These are phyloP conservation scores for Ischnura elegans DNA, from an alignment of 2,888 invertebrate species.

Conservation along the genomic window DNA sequence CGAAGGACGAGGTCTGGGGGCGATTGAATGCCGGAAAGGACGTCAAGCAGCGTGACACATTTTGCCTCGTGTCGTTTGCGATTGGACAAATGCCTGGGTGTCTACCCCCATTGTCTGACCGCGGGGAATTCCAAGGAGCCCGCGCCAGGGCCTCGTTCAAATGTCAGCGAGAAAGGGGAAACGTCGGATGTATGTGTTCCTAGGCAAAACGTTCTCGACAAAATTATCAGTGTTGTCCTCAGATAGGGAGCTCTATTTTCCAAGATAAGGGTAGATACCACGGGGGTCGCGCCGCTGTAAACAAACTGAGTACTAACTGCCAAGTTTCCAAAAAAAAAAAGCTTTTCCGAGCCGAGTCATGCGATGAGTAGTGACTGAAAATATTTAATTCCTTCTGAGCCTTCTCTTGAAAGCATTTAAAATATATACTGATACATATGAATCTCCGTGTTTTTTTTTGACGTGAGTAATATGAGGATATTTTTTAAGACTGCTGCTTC, in stretches of 20 bases:
- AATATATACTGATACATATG: too few relatives aligned
- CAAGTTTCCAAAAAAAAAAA: too few relatives aligned
- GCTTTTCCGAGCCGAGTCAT: too few relatives aligned
- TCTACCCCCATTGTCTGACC: neutral
- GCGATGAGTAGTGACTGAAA: too few relatives aligned
- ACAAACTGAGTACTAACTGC: too few relatives aligned
- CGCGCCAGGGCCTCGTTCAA: neutral
- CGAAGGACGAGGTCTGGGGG: neutral
- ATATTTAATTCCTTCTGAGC: too few relatives aligned
- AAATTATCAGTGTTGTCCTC: neutral
- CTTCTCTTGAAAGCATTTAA: too few relatives aligned
- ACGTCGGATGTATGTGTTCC: neutral
- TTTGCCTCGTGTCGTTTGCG: slow-evolving; percentile 24
- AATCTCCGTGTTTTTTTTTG: too few relatives aligned
- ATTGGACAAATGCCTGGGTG: slow-evolving; percentile 8
- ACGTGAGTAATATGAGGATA: too few relatives aligned
- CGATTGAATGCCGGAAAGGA: neutral
- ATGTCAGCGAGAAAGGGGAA: neutral
- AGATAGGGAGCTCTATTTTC: neutral
- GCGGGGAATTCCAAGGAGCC: neutral
- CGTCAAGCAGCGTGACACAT: slow-evolving; percentile 24
- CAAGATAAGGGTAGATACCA: neutral
- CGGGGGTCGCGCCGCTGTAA: too few relatives aligned
- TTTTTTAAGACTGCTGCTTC: too few relatives aligned
- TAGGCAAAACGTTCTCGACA: neutral